Base-by-base conservation (phyloP, 2,888 invertebrate genomes). In the Oeneis ivallda region DNA sequence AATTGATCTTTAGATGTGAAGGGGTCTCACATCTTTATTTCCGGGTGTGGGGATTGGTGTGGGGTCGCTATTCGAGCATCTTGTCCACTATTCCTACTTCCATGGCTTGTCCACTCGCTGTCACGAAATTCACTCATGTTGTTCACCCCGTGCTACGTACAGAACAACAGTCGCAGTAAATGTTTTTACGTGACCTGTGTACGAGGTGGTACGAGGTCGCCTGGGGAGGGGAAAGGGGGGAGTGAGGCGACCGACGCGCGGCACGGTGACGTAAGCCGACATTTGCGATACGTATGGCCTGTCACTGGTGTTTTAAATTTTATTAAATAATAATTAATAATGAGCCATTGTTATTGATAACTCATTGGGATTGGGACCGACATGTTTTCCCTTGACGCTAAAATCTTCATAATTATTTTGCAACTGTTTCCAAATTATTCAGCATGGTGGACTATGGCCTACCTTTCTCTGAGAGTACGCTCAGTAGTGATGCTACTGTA, bases 171-270 rank as follows among this genome's bases (percentile, higher is more conserved):
- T 69, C 47, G 62, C 71, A 68, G 72, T 70, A 70, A 75, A 72
- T 75, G 75, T 75, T 76, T 76, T 74, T 77, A 76, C 76, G 77
- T 80, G 83, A 83, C 79, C 79, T 76, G 79, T 64, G 74, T 70
- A 70, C 80, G 86, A 82, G 84, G 84, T 81, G 64, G 74, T 70
- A 70, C 80, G 86, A 82, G 84, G 84, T 81, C 79, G 73, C 67
- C 50, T 32, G 47, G 57, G 67, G 52, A 52, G 61, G 50, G 61
- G 41, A 5, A 15, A 34, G 37, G 49, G 49, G 59, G 37, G 50
- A 13, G 5, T 2, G 60, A 45, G 64, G 64, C 54, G 15, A 19
- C 41, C 37, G 69, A 71, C 71, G 70, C 71, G 71, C 57, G 65
- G 53, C 37, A 49, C 45, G 76, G 73, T 86, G 86, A 85, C 85